These are phyloP conservation scores for Papilio polytes DNA, from an alignment of 1,140 invertebrate genomes.

Conservation along the genomic window DNA sequence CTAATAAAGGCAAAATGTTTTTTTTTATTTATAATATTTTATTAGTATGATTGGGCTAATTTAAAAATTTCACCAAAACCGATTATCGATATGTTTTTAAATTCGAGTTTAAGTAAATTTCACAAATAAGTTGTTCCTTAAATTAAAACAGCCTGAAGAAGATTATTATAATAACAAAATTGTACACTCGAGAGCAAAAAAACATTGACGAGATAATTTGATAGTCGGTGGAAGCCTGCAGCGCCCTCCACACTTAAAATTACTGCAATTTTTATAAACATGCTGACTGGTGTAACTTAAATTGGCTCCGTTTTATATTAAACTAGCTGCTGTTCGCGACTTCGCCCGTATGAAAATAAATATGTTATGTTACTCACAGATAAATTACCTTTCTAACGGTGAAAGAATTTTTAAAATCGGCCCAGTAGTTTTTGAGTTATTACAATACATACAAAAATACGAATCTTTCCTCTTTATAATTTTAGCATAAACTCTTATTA, in stretches of 20 bases:
- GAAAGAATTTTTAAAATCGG: too few relatives aligned
- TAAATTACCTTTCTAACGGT: background rate
- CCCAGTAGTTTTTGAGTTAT: too few relatives aligned
- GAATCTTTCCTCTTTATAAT: too few relatives aligned
- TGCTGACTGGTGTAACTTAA: background rate
- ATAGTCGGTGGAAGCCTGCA: conserved; percentile 3
- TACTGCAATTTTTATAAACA: conserved; percentile 1
- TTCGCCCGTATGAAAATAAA: background rate
- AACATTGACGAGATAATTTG: conserved; percentile 16
- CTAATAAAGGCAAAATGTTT: too few relatives aligned
- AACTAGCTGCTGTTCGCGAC: too few relatives aligned
- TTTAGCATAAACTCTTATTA: too few relatives aligned
- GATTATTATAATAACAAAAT: conserved; percentile 20
- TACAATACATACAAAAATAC: too few relatives aligned
- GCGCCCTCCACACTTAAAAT: background rate
- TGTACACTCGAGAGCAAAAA: background rate
- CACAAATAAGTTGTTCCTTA: conserved; percentile 7
- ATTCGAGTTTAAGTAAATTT: background rate
- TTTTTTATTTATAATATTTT: too few relatives aligned
- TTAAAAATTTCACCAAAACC: background rate
- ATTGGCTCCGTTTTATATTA: background rate
- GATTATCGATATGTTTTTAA: background rate
- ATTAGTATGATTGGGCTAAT: too few relatives aligned
- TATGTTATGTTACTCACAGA: background rate
- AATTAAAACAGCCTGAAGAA: conserved; percentile 12